Conservation (phyloP, 1,140 invertebrate species). For the Nasonia longicornis region DNA sequence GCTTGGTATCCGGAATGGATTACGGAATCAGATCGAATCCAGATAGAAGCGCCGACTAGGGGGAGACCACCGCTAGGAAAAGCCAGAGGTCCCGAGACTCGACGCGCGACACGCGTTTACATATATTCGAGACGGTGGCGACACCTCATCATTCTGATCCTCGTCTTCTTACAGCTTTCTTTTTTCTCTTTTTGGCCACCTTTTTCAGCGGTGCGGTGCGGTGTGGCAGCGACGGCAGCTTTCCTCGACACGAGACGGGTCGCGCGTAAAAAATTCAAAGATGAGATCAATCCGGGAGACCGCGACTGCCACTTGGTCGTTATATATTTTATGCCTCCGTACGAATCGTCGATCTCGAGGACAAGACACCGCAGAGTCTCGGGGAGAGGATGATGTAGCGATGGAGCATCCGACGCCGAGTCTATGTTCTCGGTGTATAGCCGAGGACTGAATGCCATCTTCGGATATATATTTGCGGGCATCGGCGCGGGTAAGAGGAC, state of each 20-base stretch:
- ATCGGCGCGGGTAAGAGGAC: background rate
- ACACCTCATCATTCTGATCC: slow-evolving; percentile 39
- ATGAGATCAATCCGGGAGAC: slow-evolving; percentile 25
- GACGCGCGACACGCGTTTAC: slow-evolving; percentile 30
- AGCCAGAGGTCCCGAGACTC: background rate
- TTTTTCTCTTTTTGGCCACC: background rate
- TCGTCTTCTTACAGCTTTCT: background rate
- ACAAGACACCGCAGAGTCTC: background rate
- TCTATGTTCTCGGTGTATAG: background rate
- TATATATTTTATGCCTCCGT: slow-evolving; percentile 20
- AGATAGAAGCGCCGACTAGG: slow-evolving; percentile 41
- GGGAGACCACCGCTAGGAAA: background rate
- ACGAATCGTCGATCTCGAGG: background rate
- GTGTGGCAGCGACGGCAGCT: background rate
- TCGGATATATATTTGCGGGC: background rate
- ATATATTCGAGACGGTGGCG: slow-evolving; percentile 28
- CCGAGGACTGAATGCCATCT: background rate
- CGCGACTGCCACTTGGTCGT: background rate
- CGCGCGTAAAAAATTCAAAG: slow-evolving; percentile 8
- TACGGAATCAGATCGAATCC: slow-evolving; percentile 45
- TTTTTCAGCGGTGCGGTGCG: background rate
- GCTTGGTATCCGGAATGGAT: slow-evolving; percentile 43
- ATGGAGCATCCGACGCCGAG: too few species aligned
- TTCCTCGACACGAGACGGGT: background rate
- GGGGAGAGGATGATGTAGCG: background rate